Conservation (phyloP, 2,888 invertebrate genomes). For the Bembecia ichneumoniformis region DNA sequence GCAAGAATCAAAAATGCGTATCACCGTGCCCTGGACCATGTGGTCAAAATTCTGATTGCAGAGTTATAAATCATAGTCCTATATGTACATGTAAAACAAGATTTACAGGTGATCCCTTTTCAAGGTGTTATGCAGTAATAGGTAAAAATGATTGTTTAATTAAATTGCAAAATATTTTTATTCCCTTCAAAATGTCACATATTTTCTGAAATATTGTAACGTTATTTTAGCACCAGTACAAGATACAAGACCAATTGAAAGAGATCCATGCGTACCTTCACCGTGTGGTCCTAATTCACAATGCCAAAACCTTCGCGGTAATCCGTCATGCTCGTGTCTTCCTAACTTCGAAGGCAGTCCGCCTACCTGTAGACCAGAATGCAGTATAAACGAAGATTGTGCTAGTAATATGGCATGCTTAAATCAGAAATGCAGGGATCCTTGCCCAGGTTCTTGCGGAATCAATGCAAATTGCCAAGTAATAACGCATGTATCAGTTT, state of each 20-base stretch:
- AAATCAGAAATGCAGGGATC: slow-evolving; percentile 76
- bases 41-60: slow-evolving; percentile 78
- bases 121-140: slow-evolving; percentile 71
- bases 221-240: slow-evolving; percentile 31
- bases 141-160: slow-evolving; percentile 27
- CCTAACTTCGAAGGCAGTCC: slow-evolving; percentile 75
- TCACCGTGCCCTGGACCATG: slow-evolving; percentile 82
- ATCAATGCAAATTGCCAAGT: slow-evolving; percentile 72
- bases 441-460: slow-evolving; percentile 81
- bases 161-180: not conserved
- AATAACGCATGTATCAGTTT: slow-evolving; percentile 75
- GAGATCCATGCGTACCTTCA: slow-evolving; percentile 77
- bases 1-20: slow-evolving; percentile 78
- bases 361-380: slow-evolving; percentile 78
- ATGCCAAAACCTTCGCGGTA: slow-evolving; percentile 70
- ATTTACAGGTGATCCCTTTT: slow-evolving; percentile 76
- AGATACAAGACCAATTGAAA: slow-evolving; percentile 35
- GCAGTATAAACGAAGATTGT: slow-evolving; percentile 79
- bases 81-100: slow-evolving; percentile 77
- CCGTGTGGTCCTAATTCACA: slow-evolving; percentile 77
- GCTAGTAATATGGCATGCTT: slow-evolving; percentile 77
- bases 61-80: slow-evolving; percentile 80
- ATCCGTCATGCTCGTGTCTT: slow-evolving; percentile 75
- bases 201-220: slow-evolving; percentile 1
- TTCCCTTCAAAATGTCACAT: not conserved